Conservation (phyloP, 1,140 invertebrate genomes). For the Linepithema humile region DNA sequence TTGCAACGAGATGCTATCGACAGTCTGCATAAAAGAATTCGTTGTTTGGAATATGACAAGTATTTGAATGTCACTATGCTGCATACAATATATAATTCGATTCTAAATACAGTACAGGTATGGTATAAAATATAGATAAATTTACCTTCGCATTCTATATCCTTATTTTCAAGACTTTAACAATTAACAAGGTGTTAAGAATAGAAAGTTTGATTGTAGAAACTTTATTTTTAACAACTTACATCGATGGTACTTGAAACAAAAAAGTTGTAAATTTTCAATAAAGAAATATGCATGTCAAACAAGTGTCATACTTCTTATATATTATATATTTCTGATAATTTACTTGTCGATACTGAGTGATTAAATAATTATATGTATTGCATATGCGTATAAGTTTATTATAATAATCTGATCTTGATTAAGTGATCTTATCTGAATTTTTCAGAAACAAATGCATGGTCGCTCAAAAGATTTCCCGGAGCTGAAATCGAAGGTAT, state of each 20-base stretch:
- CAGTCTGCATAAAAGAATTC: constrained; percentile 75
- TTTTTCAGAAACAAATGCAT: constrained; percentile 76
- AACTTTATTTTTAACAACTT: background rate
- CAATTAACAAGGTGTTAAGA: no score
- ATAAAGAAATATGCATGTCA: constrained; percentile 16
- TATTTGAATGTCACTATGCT: constrained; percentile 70
- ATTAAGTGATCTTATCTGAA: background rate
- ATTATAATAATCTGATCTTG: constrained; percentile 8
- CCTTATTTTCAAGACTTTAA: no score
- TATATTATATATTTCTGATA: no score
- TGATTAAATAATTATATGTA: no score
- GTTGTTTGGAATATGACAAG: constrained; percentile 69
- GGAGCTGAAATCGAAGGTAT: constrained; percentile 73
- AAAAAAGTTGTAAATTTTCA: background rate
- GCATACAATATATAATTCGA: constrained; percentile 75
- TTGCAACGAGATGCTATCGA: constrained; percentile 77
- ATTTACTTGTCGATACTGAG: no score
- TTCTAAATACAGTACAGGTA: constrained; percentile 78
- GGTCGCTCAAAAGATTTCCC: constrained; percentile 62
- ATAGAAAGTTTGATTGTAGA: no score
- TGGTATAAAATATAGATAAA: background rate
- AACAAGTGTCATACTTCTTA: constrained; percentile 31
- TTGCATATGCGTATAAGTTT: constrained; percentile 3
- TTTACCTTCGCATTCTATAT: no score
- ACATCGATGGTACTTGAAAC: background rate